These are phyloP conservation scores for Tachina fera DNA, from an alignment of 2,888 invertebrate genomes.

Conservation along the genomic window DNA sequence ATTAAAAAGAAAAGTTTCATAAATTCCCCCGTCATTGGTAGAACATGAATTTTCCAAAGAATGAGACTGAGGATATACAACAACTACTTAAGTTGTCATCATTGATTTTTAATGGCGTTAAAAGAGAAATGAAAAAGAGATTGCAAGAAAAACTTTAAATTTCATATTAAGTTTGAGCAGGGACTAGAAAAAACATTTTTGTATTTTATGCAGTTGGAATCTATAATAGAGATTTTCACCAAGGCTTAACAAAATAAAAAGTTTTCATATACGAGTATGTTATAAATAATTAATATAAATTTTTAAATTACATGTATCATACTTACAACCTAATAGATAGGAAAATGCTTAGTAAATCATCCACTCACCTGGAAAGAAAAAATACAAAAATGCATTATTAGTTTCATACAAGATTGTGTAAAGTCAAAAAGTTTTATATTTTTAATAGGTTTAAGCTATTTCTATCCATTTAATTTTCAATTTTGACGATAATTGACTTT, in stretches of 20 bases:
- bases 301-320: not conserved
- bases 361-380: constrained; percentile 50
- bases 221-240: not conserved
- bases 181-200: not conserved
- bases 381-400: not conserved
- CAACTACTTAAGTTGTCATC: constrained; percentile 71
- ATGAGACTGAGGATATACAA: constrained; percentile 53
- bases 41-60: constrained; percentile 19
- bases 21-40: not conserved
- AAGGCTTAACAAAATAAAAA: not conserved
- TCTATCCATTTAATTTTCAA: too few species aligned
- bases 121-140: not conserved
- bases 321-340: constrained; percentile 5
- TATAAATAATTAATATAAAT: constrained; percentile 17
- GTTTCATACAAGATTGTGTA: not conserved
- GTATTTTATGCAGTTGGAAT: not conserved
- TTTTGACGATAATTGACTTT: too few species aligned
- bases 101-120: constrained; percentile 71
- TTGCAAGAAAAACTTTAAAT: not conserved
- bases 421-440: too few species aligned
- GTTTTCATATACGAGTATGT: not conserved
- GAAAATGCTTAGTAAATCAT: not conserved
- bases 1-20: constrained; percentile 14
- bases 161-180: not conserved
- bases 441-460: too few species aligned